Base-by-base conservation (phyloP, 2,113 vertebrate genomes). In the Larimichthys polyactis region DNA sequence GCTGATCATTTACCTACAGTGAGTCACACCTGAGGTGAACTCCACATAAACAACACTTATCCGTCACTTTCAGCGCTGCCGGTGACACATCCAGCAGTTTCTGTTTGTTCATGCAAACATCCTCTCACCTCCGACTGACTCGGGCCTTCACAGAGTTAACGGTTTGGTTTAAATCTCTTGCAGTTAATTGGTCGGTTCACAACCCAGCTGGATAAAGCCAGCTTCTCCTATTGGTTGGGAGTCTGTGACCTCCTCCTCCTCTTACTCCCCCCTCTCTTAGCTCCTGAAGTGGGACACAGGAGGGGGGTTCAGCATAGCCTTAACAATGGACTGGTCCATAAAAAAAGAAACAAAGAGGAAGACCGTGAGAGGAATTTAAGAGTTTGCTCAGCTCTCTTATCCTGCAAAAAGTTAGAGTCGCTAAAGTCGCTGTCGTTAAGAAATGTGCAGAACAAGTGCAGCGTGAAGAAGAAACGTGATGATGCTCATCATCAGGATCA, bases 111-210 rank as follows among this genome's bases (percentile, higher is more conserved):
- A 48, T 36, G 4, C 3, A 8, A 10, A 17, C 49, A 16, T 76
- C 76, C 40, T 71, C 81, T 81, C 79, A 78, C 76, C 72, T 86
- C 69, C 29, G 57, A 76, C 71, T 54, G 62, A 75, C 32, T 36
- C 5, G 7, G 52, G 57, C 15, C 46, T 83, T 86, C 67, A 70
- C n/a, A 24, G 29, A 80, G 63, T 84, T 27, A 94, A 94, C 86
- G 68, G 91, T 94, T 93, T 71, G 76, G 71, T 94, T 94, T 85
- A 91, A 95, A 93, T 94, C 87, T 82, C 89, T 88, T 16, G 59
- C 48, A 54, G 84, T 54, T 89, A 77, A 94, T 94, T 95, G 94
- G 94, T 81, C 75, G 75, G 68, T 91, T 93, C 85, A 69, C 75
- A 8, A 77, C 68, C 69, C 90, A 90, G 89, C 91, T 86, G 89